Evolutionary conservation across 53 echinoderm and acorn worm genomes (phyloP), one percentile per base, ranked within the genome.

Genomic region (Antedon mediterranea): DNA sequence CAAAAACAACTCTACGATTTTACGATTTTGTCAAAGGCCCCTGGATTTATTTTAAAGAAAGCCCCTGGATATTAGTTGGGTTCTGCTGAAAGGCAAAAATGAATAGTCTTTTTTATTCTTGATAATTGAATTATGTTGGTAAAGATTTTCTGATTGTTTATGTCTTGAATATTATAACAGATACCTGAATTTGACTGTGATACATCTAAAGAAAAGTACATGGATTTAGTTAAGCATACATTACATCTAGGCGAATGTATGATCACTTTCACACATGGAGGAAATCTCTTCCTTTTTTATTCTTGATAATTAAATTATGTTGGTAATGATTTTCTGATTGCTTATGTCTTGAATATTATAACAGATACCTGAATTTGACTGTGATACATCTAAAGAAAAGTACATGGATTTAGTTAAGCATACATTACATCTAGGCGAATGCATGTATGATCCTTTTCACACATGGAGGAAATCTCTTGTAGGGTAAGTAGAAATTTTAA

Each of bases 181-280:
- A 57, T 57, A 2, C 57, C 9, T 13, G 57, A 57, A 18, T 13
- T 57, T 57, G 57, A 57, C 18, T 18, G 20, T 57, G 57, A 57
- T 57, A 15, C 57, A 57, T 6, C 57, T 57, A 57, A 57, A 6
- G 57, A 57, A 57, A 18, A 26, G 15, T 57, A 57, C 26, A 43
- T 89, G 18, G 77, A 81, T 76, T 85, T 90, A 79, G 76, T 94
- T 71, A 81, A 32, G 18, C 85, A 94, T 81, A 84, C 83, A 28
- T 71, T 94, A 0, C 88, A 89, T 74, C 89, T 94, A 29, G 80
- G 89, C 78, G 94, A 94, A 81, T 91, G 89, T 93, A 93, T 43
- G 93, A 93, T 75, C 93, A 93, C 20, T 89, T 86, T 43, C 93
- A 93, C 78, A 75, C 90, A 34, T 93, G 93, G 93, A 88, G 93